These are phyloP conservation scores for Lamproptera curius DNA, from an alignment of 2,888 invertebrate genomes.

Conservation along the genomic window DNA sequence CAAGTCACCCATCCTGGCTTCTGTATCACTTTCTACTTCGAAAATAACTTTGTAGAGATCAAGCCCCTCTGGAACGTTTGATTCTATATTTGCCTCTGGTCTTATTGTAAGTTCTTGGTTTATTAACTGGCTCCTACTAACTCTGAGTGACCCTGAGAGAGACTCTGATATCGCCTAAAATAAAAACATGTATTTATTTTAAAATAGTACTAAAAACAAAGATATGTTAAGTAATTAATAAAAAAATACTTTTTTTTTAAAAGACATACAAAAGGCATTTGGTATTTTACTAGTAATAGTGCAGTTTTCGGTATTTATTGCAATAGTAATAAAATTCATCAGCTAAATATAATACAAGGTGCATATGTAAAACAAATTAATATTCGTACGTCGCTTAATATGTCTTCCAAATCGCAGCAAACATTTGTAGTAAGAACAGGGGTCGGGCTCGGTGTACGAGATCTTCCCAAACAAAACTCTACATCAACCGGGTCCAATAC, in stretches of 20 bases:
- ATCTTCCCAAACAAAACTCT: constrained; percentile 55
- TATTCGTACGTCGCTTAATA: constrained; percentile 71
- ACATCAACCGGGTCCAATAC: constrained; percentile 63
- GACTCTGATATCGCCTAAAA: constrained; percentile 68
- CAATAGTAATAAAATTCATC: too few species aligned
- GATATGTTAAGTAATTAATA: too few species aligned
- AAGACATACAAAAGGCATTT: background rate
- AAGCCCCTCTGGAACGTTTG: constrained; percentile 65
- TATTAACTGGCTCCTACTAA: constrained; percentile 61
- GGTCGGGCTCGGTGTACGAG: constrained; percentile 56
- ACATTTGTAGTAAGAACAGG: constrained; percentile 63
- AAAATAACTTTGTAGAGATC: constrained; percentile 66
- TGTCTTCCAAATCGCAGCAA: constrained; percentile 70
- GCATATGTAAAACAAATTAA: too few species aligned
- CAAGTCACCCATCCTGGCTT: constrained; percentile 53
- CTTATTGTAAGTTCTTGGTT: constrained; percentile 63
- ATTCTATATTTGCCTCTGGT: constrained; percentile 68
- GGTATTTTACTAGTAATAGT: too few species aligned
- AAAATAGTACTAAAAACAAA: too few species aligned
- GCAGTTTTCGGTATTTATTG: too few species aligned
- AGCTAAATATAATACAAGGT: too few species aligned
- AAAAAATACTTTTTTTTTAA: too few species aligned
- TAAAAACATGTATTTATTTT: too few species aligned
- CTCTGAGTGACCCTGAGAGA: constrained; percentile 53
- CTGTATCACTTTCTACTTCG: constrained; percentile 65